Evolutionary conservation across 1,140 invertebrate genomes (phyloP).

Genomic region (Lerema accius): DNA sequence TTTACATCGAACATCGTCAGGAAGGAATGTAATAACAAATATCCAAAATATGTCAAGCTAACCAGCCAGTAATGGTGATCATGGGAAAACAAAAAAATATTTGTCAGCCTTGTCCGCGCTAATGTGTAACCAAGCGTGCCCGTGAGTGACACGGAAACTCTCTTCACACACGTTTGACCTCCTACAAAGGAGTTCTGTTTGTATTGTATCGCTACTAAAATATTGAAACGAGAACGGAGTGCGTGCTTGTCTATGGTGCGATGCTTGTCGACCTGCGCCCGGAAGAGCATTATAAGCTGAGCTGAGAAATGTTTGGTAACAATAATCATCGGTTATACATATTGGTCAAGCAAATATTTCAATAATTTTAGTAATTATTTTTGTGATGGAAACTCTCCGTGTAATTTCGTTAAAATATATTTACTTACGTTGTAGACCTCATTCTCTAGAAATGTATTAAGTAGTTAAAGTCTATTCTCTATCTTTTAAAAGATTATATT

Average conservation of each 20-base stretch:
- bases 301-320: too few relatives aligned
- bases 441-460: too few relatives aligned
- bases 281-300: slow-evolving; percentile 47
- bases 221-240: slow-evolving; percentile 75
- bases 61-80: slow-evolving; percentile 67
- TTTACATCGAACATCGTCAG: slow-evolving; percentile 38
- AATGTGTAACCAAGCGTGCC: slow-evolving; percentile 74
- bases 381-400: too few relatives aligned
- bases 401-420: too few relatives aligned
- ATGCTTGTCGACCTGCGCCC: slow-evolving; percentile 41
- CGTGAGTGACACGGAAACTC: slow-evolving; percentile 76
- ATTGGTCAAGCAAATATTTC: too few relatives aligned
- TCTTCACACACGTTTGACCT: slow-evolving; percentile 78
- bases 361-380: too few relatives aligned
- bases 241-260: slow-evolving; percentile 60
- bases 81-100: slow-evolving; percentile 79
- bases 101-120: slow-evolving; percentile 67
- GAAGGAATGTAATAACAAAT: slow-evolving; percentile 63
- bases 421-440: too few relatives aligned
- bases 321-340: too few relatives aligned
- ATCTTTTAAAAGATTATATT: too few relatives aligned
- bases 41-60: slow-evolving; percentile 62
- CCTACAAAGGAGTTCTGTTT: slow-evolving; percentile 78
- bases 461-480: too few relatives aligned
- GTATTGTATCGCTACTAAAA: slow-evolving; percentile 79